Evolutionary conservation across 2,888 invertebrate genomes (phyloP).

Genomic region (Leptopilina myrica): DNA sequence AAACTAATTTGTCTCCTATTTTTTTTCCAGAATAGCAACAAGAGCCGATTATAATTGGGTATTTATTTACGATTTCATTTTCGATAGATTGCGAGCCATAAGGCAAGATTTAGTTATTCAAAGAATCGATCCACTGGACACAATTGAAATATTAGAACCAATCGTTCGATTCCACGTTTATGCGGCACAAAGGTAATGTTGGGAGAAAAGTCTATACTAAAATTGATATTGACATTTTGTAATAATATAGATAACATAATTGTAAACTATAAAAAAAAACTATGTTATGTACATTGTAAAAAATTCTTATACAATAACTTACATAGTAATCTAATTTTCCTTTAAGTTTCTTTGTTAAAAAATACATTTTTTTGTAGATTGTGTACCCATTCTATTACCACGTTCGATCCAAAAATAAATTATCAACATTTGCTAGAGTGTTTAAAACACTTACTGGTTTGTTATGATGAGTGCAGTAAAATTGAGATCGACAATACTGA

Average conservation of each 20-base stretch:
- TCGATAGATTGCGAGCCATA: constrained; percentile 86
- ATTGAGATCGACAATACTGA: constrained; percentile 48
- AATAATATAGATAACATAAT: not conserved
- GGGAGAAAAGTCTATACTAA: constrained; percentile 49
- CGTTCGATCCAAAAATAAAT: constrained; percentile 85
- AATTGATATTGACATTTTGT: not conserved
- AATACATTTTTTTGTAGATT: constrained; percentile 77
- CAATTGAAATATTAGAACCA: constrained; percentile 83
- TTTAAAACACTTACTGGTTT: constrained; percentile 81
- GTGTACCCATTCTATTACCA: constrained; percentile 78
- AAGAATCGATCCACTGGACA: constrained; percentile 78
- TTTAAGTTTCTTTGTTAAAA: not conserved
- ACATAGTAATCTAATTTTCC: not conserved
- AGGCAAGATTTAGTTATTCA: constrained; percentile 90
- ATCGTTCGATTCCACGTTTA: constrained; percentile 86
- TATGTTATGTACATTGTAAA: not conserved
- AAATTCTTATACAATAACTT: constrained; percentile 25
- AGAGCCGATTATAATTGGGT: constrained; percentile 77
- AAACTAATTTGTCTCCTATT: constrained; percentile 1
- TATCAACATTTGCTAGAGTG: constrained; percentile 85
- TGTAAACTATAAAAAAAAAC: not conserved
- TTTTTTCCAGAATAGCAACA: constrained; percentile 73
- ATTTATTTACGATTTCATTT: constrained; percentile 85
- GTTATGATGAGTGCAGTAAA: constrained; percentile 78
- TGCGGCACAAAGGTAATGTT: constrained; percentile 82